Percentiles rank a stretch among this genome's conserved stretches.
phyloP scores from a whole-genome alignment of 2,113 vertebrate species.

The Poeciliopsis prolifica region DNA sequence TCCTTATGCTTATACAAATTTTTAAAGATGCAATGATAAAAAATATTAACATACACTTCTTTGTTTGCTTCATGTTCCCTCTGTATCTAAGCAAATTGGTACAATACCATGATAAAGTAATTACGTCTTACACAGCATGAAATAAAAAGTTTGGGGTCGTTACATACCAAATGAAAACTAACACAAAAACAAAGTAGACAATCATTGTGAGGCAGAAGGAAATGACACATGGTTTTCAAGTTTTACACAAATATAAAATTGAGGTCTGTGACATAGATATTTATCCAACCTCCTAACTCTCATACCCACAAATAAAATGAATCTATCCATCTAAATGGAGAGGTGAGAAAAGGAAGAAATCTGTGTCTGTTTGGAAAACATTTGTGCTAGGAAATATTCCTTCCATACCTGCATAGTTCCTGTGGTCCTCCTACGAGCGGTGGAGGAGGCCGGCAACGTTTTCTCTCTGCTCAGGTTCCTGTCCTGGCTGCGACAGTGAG shows the following conservation, averaged over 20 bases:
- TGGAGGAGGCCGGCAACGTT: conserved; percentile 73
- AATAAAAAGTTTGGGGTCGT: too few relatives aligned
- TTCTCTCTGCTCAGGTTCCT: conserved; percentile 81
- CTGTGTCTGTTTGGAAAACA: not conserved
- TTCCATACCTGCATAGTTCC: conserved; percentile 70
- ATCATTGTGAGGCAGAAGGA: too few relatives aligned
- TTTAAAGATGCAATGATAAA: not conserved
- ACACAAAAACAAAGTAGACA: too few relatives aligned
- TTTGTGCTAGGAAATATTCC: not conserved
- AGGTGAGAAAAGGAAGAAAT: too few relatives aligned
- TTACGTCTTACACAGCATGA: too few relatives aligned
- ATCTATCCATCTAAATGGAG: not conserved
- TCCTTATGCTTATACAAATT: conserved; percentile 79
- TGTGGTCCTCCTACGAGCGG: conserved; percentile 78
- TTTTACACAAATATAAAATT: too few relatives aligned
- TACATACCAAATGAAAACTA: too few relatives aligned
- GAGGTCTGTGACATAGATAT: too few relatives aligned
- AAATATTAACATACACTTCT: not conserved
- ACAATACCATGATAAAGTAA: too few relatives aligned
- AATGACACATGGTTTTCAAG: too few relatives aligned
- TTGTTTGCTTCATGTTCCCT: not conserved
- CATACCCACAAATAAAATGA: too few relatives aligned
- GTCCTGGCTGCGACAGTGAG: conserved; percentile 85
- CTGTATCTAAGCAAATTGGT: not conserved
- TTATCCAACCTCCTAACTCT: too few relatives aligned